Base-by-base conservation (phyloP, 2,797 vertebrate genomes). In the Pseudomugil gertrudae region DNA sequence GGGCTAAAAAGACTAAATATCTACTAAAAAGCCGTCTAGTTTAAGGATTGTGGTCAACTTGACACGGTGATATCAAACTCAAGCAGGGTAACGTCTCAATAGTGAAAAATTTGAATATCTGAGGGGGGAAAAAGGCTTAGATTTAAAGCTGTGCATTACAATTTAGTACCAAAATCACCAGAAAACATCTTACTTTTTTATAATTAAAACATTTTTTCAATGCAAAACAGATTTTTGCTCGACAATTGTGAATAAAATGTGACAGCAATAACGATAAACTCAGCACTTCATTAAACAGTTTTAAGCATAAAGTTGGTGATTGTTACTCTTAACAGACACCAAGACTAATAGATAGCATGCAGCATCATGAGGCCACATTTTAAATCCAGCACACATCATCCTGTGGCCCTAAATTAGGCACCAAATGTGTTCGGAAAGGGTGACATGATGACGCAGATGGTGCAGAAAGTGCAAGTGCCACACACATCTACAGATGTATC, bases 31-130 rank as follows among this genome's bases (percentile, higher is more conserved):
- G 51, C 13, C 2, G 21, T 45, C 26, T 21, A 55, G 23, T 60
- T 57, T 56, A 29, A 33, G 32, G 21, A 72, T 2, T 26, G 23
- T 1, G 17, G 14, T 3, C 7, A 23, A 58, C 61, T 51, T 60
- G 64, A 73, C 15, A 21, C 80, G 79, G 89, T 87, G 89, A 88
- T 78, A 93, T 93, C 88, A 88, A 73, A 78, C 13, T 5, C 2
- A 84, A 80, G 90, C 90, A 92, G 17, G 29, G 64, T 45, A 27
- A 21, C n/a, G 9, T 7, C 17, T 14, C 15, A 17, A 17, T 5
- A 4, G 17, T 21, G 33, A 26, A 30, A n/a, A 7, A 36, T 38
- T 50, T 30, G 24, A 33, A 23, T n/a, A 21, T 50, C 21, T 48
- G 21, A 19, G n/a, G 3, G 14, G 19, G 32, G 4, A 54, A 51